These are phyloP conservation scores for Lasioglossum figueresi DNA, from an alignment of 2,888 invertebrate genomes.

Conservation along the genomic window DNA sequence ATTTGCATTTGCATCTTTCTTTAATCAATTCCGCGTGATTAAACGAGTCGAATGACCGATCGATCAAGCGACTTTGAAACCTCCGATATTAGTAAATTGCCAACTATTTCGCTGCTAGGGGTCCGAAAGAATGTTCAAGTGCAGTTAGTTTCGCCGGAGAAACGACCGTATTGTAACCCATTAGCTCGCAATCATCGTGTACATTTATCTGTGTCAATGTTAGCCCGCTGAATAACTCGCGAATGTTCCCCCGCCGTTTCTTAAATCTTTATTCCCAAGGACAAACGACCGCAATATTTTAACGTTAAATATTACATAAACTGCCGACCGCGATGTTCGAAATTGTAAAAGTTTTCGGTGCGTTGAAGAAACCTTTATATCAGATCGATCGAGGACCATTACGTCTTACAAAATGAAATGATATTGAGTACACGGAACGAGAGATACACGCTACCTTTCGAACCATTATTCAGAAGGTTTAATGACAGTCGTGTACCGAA, in stretches of 20 bases:
- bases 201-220: conserved; percentile 6
- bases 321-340: not conserved
- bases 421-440: not conserved
- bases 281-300: not conserved
- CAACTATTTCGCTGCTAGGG: not conserved
- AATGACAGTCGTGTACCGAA: not conserved
- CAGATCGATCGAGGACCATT: not conserved
- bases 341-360: not conserved
- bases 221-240: no score
- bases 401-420: not conserved
- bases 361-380: not conserved
- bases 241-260: not conserved
- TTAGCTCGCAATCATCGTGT: not conserved
- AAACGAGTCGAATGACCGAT: not conserved
- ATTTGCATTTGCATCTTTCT: not conserved
- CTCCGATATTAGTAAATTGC: not conserved
- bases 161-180: not conserved
- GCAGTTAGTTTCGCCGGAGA: not conserved
- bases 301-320: not conserved
- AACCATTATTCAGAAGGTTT: not conserved
- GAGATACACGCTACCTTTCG: not conserved
- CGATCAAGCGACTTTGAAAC: not conserved
- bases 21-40: not conserved
- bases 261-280: not conserved
- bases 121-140: conserved; percentile 2